These are phyloP conservation scores for Cyphomyrmex costatus DNA, from an alignment of 1,140 invertebrate genomes.

Conservation along the genomic window DNA sequence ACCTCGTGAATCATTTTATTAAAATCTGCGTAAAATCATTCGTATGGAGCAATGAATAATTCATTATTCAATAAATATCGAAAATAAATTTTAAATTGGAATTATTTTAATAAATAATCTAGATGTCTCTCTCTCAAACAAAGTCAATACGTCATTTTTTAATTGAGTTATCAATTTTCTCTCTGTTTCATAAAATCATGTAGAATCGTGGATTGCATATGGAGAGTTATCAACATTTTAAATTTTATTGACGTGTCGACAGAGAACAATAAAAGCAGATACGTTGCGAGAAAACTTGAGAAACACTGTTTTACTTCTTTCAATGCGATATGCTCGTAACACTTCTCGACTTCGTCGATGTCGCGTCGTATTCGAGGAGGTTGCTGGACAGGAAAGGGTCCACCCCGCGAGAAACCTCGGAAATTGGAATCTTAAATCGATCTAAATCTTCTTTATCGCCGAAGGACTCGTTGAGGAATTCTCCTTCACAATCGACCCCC, in stretches of 20 bases:
- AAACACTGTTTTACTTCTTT: slow-evolving; percentile 66
- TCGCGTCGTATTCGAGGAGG: slow-evolving; percentile 59
- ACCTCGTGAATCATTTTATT: background rate
- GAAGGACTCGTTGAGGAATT: slow-evolving; percentile 67
- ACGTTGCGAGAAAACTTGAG: slow-evolving; percentile 29
- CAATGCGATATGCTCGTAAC: slow-evolving; percentile 67
- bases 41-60: slow-evolving; percentile 6
- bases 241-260: background rate
- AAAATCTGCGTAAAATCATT: slow-evolving; percentile 6
- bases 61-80: slow-evolving; percentile 19
- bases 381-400: background rate
- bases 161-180: background rate
- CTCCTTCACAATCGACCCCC: slow-evolving; percentile 41
- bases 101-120: slow-evolving; percentile 27
- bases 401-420: slow-evolving; percentile 68
- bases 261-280: background rate
- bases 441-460: slow-evolving; percentile 80
- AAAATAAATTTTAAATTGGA: slow-evolving; percentile 20
- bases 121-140: background rate
- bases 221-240: background rate
- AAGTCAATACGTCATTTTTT: background rate
- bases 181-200: background rate
- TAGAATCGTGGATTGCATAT: background rate
- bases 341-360: slow-evolving; percentile 56
- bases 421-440: slow-evolving; percentile 85